phyloP scores from a whole-genome alignment of 2,888 invertebrate genomes.

The Ectropis crepuscularia region DNA sequence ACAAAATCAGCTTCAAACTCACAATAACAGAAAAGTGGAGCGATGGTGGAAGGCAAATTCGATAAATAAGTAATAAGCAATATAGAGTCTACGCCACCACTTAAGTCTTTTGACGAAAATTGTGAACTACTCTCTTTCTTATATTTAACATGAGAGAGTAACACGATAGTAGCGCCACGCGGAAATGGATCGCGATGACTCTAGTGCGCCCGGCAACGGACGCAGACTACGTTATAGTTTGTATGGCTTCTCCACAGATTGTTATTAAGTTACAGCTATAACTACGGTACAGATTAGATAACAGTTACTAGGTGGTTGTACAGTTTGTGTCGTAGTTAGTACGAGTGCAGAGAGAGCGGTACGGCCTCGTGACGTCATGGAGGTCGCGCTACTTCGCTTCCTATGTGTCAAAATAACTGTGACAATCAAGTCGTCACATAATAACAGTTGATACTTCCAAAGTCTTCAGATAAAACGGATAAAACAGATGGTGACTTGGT shows the following conservation, averaged over 20 bases:
- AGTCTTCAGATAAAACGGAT: too few relatives aligned
- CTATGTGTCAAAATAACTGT: slow-evolving; percentile 60
- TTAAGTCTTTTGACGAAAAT: too few relatives aligned
- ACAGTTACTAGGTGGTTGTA: not conserved
- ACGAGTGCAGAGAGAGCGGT: slow-evolving; percentile 62
- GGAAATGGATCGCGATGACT: too few relatives aligned
- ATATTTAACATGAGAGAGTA: too few relatives aligned
- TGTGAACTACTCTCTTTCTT: too few relatives aligned
- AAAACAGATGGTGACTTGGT: too few relatives aligned
- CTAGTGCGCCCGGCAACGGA: slow-evolving; percentile 46
- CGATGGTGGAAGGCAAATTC: slow-evolving; percentile 50
- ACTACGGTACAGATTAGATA: slow-evolving; percentile 2
- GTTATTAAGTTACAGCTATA: not conserved
- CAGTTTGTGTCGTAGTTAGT: slow-evolving; percentile 13
- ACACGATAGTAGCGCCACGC: too few relatives aligned
- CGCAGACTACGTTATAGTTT: slow-evolving; percentile 14
- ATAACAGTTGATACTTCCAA: slow-evolving; percentile 8
- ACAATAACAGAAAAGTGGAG: slow-evolving; percentile 52
- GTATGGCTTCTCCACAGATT: slow-evolving; percentile 10
- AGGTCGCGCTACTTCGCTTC: slow-evolving; percentile 67
- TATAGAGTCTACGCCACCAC: slow-evolving; percentile 32
- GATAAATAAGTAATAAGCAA: slow-evolving; percentile 60
- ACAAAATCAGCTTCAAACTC: slow-evolving; percentile 16
- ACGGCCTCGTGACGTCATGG: slow-evolving; percentile 72
- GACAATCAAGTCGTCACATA: slow-evolving; percentile 33